These are phyloP conservation scores for Hormaphis cornu DNA, from an alignment of 1,140 invertebrate species.

Conservation along the genomic window DNA sequence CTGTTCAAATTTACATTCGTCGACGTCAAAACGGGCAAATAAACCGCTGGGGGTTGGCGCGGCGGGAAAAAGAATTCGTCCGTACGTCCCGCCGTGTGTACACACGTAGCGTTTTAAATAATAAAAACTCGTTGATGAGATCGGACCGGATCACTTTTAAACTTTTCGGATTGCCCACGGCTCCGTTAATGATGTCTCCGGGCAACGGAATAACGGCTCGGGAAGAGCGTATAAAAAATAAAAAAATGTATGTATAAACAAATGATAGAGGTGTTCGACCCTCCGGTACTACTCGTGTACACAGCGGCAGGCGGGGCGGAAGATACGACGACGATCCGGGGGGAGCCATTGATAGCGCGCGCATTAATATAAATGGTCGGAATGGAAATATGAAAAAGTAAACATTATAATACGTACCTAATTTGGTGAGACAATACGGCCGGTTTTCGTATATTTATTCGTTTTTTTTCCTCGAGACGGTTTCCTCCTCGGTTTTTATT, in stretches of 20 bases:
- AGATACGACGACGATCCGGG: constrained; percentile 40
- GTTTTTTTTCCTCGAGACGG: constrained; percentile 8
- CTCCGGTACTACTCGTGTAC: not conserved
- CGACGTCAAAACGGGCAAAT: constrained; percentile 8
- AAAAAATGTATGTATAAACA: not conserved
- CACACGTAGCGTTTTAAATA: constrained; percentile 16
- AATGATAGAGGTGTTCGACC: not conserved
- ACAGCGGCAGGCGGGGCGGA: constrained; percentile 19
- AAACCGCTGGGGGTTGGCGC: not conserved
- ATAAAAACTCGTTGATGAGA: constrained; percentile 32
- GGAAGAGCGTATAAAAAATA: not conserved
- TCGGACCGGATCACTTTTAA: constrained; percentile 31
- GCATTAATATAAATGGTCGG: constrained; percentile 41
- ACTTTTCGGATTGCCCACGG: constrained; percentile 27
- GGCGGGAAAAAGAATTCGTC: not conserved
- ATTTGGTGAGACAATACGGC: constrained; percentile 32
- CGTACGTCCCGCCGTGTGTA: too few relatives aligned
- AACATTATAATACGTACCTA: too few relatives aligned
- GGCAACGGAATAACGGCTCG: constrained; percentile 11
- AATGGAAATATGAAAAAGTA: constrained; percentile 41
- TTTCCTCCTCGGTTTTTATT: constrained; percentile 31
- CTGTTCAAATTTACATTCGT: not conserved
- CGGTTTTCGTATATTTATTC: constrained; percentile 1
- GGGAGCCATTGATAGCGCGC: constrained; percentile 41
- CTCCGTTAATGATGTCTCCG: constrained; percentile 30